These are phyloP conservation scores for Protaetia brevitarsis DNA, from an alignment of 1,140 invertebrate genomes.

Conservation along the genomic window DNA sequence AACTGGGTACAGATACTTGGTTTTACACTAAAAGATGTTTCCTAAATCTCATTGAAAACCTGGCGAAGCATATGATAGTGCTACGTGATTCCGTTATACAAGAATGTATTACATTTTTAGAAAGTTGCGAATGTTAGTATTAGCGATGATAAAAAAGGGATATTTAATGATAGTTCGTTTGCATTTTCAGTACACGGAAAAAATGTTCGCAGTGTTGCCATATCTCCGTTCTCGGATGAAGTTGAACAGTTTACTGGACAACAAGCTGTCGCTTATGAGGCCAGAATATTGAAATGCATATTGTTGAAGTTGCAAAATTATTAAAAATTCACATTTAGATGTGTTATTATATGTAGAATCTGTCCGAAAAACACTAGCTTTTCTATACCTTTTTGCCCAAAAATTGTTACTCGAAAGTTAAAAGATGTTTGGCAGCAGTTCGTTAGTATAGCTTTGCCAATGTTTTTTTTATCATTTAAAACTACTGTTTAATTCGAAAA, in stretches of 20 bases:
- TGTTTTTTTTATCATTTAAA: too few relatives aligned
- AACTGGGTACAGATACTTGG: constrained; percentile 95
- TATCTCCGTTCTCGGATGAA: constrained; percentile 75
- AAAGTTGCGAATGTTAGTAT: constrained; percentile 75
- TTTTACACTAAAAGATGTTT: constrained; percentile 96
- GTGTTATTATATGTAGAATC: neutral
- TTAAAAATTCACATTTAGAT: constrained; percentile 35
- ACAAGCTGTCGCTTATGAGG: constrained; percentile 92
- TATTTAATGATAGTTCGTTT: constrained; percentile 5
- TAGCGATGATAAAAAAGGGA: neutral
- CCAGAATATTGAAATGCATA: constrained; percentile 79
- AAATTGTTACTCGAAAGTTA: too few relatives aligned
- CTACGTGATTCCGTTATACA: constrained; percentile 83
- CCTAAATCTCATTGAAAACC: constrained; percentile 87
- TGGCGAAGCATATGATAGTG: constrained; percentile 87
- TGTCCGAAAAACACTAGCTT: neutral
- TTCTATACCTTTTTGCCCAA: neutral
- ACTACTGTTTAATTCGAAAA: too few relatives aligned
- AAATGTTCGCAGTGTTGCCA: constrained; percentile 79
- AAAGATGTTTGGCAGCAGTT: too few relatives aligned
- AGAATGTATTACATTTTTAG: constrained; percentile 89
- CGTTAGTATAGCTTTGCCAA: too few relatives aligned
- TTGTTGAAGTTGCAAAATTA: constrained; percentile 67
- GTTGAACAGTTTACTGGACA: constrained; percentile 70
- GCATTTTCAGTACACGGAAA: constrained; percentile 74